phyloP scores from a whole-genome alignment of 2,888 invertebrate species.

The Synergus japonicus region DNA sequence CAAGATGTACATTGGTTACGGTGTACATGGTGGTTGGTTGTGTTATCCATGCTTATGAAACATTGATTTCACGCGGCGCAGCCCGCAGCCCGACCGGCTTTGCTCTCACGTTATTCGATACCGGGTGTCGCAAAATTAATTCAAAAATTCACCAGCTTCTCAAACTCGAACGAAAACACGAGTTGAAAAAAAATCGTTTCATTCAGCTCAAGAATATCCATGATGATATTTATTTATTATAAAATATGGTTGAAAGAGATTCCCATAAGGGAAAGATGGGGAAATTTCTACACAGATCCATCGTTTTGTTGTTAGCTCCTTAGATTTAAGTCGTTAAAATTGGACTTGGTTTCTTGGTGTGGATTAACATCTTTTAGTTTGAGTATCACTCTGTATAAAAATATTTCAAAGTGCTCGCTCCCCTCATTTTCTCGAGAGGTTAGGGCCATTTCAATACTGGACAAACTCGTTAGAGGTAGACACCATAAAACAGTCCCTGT shows the following conservation, averaged over 20 bases:
- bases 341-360: neutral
- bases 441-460: slow-evolving; percentile 69
- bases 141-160: neutral
- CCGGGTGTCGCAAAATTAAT: slow-evolving; percentile 58
- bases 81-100: slow-evolving; percentile 60
- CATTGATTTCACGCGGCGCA: slow-evolving; percentile 76
- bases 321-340: too few species aligned
- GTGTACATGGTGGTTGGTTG: slow-evolving; percentile 72
- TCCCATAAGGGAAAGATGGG: too few species aligned
- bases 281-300: too few species aligned
- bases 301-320: too few species aligned
- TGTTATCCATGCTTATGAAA: slow-evolving; percentile 76
- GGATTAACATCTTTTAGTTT: neutral
- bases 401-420: slow-evolving; percentile 61
- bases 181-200: too few species aligned
- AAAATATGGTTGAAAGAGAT: too few species aligned
- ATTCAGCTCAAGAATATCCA: too few species aligned
- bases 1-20: slow-evolving; percentile 77
- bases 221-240: too few species aligned
- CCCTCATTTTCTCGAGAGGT: slow-evolving; percentile 62
- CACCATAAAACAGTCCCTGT: slow-evolving; percentile 42
- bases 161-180: neutral
- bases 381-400: slow-evolving; percentile 62
- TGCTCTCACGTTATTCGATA: slow-evolving; percentile 64
- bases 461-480: slow-evolving; percentile 64